These are phyloP conservation scores for Serripes groenlandicus DNA, from an alignment of 2,888 invertebrate genomes.

Conservation along the genomic window DNA sequence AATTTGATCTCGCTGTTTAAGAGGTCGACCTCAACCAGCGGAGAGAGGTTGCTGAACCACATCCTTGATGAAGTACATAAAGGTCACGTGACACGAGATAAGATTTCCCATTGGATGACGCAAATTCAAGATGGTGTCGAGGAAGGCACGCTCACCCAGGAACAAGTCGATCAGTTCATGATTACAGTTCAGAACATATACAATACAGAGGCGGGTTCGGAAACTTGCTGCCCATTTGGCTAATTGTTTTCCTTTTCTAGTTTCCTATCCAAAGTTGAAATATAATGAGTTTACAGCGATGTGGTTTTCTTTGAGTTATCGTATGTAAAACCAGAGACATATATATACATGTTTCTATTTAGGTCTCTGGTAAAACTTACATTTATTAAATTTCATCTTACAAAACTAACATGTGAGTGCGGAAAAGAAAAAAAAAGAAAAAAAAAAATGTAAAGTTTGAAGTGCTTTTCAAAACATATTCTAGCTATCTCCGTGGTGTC, in stretches of 20 bases:
- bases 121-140: slow-evolving; percentile 13
- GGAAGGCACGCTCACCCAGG: slow-evolving; percentile 11
- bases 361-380: no score
- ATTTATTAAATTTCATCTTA: no score
- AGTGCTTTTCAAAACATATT: no score
- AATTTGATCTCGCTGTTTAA: background rate
- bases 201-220: background rate
- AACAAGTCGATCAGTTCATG: slow-evolving; percentile 2
- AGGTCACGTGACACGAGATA: slow-evolving; percentile 45
- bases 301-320: no score
- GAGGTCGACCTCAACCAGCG: background rate
- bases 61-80: slow-evolving; percentile 26
- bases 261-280: no score
- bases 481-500: no score
- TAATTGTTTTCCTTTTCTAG: background rate
- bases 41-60: slow-evolving; percentile 16
- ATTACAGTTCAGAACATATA: background rate
- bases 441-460: no score
- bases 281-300: no score
- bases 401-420: no score
- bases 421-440: no score
- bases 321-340: no score
- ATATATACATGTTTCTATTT: no score
- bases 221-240: slow-evolving; percentile 12
- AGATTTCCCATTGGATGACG: slow-evolving; percentile 17